phyloP scores from a whole-genome alignment of 2,888 invertebrate species.

The Priocnemis perturbator region DNA sequence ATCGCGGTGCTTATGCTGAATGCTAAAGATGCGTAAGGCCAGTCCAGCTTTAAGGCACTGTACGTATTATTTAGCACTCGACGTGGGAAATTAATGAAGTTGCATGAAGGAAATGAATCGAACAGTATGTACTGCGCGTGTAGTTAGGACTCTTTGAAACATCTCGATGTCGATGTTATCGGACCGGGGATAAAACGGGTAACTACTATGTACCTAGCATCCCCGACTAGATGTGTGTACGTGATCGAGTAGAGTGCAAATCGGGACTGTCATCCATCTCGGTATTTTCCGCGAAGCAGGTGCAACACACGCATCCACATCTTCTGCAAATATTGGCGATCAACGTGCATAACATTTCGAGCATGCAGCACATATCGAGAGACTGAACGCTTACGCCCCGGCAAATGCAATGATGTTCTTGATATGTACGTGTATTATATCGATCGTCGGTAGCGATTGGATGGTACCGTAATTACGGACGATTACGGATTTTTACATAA shows the following conservation, averaged over 20 bases:
- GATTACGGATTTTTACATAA: not conserved
- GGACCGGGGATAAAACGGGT: not conserved
- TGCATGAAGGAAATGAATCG: too few species aligned
- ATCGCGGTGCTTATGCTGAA: too few species aligned
- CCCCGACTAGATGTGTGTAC: not conserved
- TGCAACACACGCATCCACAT: slow-evolving; percentile 6
- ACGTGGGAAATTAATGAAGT: too few species aligned
- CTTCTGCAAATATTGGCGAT: slow-evolving; percentile 4
- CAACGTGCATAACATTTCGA: not conserved
- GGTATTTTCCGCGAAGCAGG: slow-evolving; percentile 3
- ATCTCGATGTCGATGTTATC: not conserved
- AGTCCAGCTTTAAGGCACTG: too few species aligned
- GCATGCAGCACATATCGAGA: slow-evolving; percentile 5
- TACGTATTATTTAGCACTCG: too few species aligned
- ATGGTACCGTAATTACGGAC: not conserved
- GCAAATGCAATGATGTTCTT: not conserved
- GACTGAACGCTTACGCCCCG: too few species aligned
- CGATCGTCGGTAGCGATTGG: not conserved
- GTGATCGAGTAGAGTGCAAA: not conserved
- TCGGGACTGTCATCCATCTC: not conserved
- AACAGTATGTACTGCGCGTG: too few species aligned
- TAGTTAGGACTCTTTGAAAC: too few species aligned
- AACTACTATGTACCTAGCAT: too few species aligned
- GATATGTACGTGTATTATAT: not conserved
- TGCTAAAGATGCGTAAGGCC: too few species aligned